Base-by-base conservation (phyloP, 2,888 invertebrate species). In the Malachius bipustulatus region DNA sequence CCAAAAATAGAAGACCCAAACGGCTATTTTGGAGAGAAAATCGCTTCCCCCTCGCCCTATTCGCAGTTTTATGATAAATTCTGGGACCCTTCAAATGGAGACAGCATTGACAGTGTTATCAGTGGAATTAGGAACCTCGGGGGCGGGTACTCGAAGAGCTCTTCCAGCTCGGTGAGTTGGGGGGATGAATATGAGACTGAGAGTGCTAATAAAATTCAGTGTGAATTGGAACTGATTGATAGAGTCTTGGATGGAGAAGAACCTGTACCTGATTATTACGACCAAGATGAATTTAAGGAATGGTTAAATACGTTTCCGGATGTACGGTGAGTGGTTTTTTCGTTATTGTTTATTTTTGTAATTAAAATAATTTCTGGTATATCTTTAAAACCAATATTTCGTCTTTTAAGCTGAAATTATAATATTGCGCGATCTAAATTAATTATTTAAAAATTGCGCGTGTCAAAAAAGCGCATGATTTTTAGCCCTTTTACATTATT, bases 251-350 rank as follows among this genome's bases (percentile, higher is more conserved):
- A 69, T 47, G 63, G 70, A 52, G 66, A 68, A 45, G 69, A 69
- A 14, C 66, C 68, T 40, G 63, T 65, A 29, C 59, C 59, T 1
- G 45, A 65, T 16, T 60, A 66, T 30, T 67, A 67, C 35, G 67
- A 73, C 41, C 55, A 66, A 41, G 69, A 72, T 19, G 73, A 75
- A 51, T 72, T 71, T 47, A 63, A 64, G 37, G 69, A 71, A 47
- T 75, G 75, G 75, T 66, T 65, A 39, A 58, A 66, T 37, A 55
- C 67, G 26, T 73, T 73, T 57, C 73, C 73, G 42, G 69, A 69
- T 46, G 61, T 74, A 46, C 67, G 70, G 73, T 72, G 53, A 39
- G 32, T 8, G 6, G 6, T 19, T 19, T n/a, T n/a, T n/a, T n/a
- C n/a, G n/a, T n/a, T n/a, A n/a, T n/a, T n/a, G n/a, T n/a, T n/a